phyloP scores from a whole-genome alignment of 2,113 vertebrate species.

The Apeltes quadracus region DNA sequence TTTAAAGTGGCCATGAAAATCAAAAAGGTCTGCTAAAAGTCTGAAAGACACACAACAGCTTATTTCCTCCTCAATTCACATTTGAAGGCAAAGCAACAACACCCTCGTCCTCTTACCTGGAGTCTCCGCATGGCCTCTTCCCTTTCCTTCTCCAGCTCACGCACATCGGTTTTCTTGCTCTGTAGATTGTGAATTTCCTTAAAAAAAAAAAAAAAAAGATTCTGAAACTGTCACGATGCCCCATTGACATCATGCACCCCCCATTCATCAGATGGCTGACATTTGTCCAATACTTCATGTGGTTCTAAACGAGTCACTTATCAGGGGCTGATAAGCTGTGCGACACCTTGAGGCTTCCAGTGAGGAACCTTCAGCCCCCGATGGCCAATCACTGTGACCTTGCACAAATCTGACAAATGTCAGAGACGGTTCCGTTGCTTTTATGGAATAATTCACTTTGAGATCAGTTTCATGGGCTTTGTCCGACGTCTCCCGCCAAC shows the following conservation, averaged over 20 bases:
- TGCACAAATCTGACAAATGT: not conserved
- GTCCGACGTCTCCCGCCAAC: conserved; percentile 7
- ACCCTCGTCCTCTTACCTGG: conserved; percentile 78
- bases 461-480: conserved; percentile 11
- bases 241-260: not conserved
- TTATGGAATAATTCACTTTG: conserved; percentile 22
- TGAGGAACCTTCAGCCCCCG: not conserved
- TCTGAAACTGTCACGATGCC: conserved; percentile 23
- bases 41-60: not conserved
- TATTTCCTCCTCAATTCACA: not conserved
- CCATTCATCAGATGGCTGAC: not conserved
- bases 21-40: conserved; percentile 1
- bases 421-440: conserved; percentile 27
- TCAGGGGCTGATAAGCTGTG: conserved; percentile 20
- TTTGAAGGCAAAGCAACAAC: not conserved
- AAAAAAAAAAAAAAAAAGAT: conserved; percentile 26
- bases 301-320: conserved; percentile 6
- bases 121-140: conserved; percentile 88
- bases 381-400: conserved; percentile 14
- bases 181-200: conserved; percentile 92
- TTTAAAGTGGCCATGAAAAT: not conserved
- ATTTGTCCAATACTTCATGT: not conserved
- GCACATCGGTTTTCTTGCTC: conserved; percentile 82
- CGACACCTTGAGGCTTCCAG: conserved; percentile 19
- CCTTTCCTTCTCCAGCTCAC: conserved; percentile 82